A percentile compares a stretch with the other conserved stretches of the same genome.
Conservation (phyloP, 2,113 vertebrate genomes). For the Dryoscopus gambensis region DNA sequence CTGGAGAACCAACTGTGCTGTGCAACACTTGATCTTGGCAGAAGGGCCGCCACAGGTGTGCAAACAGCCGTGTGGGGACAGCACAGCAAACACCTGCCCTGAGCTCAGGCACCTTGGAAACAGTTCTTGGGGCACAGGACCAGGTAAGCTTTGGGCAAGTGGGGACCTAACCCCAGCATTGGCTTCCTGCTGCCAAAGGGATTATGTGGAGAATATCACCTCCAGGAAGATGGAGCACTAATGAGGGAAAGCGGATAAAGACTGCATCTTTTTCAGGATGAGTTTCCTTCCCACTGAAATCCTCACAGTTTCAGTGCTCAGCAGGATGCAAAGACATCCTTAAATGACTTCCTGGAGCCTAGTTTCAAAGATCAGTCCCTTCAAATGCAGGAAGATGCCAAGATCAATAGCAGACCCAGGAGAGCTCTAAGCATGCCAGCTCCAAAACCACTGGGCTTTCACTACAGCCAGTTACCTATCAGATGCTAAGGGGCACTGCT, state of each 20-base stretch:
- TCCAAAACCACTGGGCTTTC: not conserved
- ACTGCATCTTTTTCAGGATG: not conserved
- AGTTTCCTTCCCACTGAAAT: slow-evolving; percentile 10
- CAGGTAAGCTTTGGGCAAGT: not conserved
- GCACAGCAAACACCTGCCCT: not conserved
- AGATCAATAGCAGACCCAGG: not conserved
- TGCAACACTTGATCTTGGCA: rapidly evolving
- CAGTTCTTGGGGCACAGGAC: not conserved
- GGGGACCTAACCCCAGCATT: not conserved
- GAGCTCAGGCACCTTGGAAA: not conserved
- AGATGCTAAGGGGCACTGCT: not conserved
- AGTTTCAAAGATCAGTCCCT: slow-evolving; percentile 3
- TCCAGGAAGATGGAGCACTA: not conserved
- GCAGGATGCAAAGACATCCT: slow-evolving; percentile 28
- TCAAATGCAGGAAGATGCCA: not conserved
- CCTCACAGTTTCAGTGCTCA: not conserved
- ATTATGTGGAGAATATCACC: not conserved
- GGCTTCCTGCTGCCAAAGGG: not conserved
- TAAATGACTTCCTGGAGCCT: slow-evolving; percentile 25
- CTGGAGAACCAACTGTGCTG: not conserved
- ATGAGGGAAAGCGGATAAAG: not conserved
- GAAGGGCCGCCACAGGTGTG: not conserved
- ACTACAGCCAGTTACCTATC: not conserved
- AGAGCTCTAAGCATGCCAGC: not conserved
- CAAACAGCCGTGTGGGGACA: not conserved